A percentile compares a stretch with the other conserved stretches of the same genome.
These are phyloP conservation scores for Sebastiscus tertius DNA, from an alignment of 2,797 vertebrate genomes.

Conservation along the genomic window DNA sequence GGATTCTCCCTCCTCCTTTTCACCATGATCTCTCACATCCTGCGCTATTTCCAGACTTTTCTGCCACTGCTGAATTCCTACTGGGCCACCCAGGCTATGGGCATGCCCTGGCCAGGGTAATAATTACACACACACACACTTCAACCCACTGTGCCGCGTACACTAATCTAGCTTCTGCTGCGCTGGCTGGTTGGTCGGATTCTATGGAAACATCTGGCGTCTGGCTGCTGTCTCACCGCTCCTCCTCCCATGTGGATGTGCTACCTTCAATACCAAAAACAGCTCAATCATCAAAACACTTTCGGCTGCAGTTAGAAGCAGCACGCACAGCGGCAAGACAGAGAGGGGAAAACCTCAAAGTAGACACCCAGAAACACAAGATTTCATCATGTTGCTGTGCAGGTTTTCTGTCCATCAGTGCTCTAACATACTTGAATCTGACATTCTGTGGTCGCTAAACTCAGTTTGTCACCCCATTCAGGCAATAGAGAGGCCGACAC, in stretches of 20 bases:
- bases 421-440: not conserved
- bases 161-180: constrained; percentile 43
- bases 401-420: not conserved
- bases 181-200: constrained; percentile 36
- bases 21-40: constrained; percentile 29
- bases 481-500: not conserved
- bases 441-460: not conserved
- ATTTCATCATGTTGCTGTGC: not conserved
- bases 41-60: constrained; percentile 22
- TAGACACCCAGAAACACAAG: not conserved
- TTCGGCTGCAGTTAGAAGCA: constrained; percentile 36
- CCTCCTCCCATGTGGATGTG: constrained; percentile 33
- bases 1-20: not conserved
- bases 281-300: constrained; percentile 60
- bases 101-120: constrained; percentile 59
- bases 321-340: not conserved
- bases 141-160: constrained; percentile 19
- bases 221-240: constrained; percentile 54
- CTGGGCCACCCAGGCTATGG: constrained; percentile 64
- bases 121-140: constrained; percentile 54
- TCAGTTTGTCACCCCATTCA: not conserved
- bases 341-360: constrained; percentile 21
- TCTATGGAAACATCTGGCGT: constrained; percentile 74
- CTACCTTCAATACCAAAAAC: constrained; percentile 46
- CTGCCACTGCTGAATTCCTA: constrained; percentile 51